A percentile compares a stretch with the other conserved stretches of the same genome.
Conservation (phyloP, 2,113 vertebrate genomes). For the Pagrus major region DNA sequence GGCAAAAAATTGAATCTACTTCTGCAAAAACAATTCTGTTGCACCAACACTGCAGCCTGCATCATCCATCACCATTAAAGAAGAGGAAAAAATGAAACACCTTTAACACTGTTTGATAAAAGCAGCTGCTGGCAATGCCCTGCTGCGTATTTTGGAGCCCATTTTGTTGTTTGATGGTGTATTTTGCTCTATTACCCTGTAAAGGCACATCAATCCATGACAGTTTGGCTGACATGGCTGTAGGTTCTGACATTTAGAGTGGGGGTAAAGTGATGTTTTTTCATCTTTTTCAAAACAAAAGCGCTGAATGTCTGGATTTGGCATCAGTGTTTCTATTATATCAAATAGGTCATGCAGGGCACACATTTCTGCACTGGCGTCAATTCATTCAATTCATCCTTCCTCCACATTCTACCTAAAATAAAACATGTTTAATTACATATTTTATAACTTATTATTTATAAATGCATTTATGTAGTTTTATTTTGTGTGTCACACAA, state of each 20-base stretch:
- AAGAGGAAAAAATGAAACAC: not conserved
- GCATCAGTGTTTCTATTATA: not conserved
- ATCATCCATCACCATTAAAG: slow-evolving; percentile 58
- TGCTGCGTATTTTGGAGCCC: not conserved
- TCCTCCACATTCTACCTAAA: no score
- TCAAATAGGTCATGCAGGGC: not conserved
- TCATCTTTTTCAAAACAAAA: slow-evolving; percentile 34
- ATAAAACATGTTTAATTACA: no score
- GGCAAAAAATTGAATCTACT: slow-evolving; percentile 22
- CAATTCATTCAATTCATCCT: not conserved
- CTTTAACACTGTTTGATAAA: slow-evolving; percentile 14
- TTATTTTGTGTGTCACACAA: no score
- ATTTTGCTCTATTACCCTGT: slow-evolving; percentile 6
- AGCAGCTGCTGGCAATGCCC: not conserved
- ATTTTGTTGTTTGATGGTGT: slow-evolving; percentile 16
- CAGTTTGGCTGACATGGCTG: slow-evolving; percentile 11
- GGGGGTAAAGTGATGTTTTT: slow-evolving; percentile 1
- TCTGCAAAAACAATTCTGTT: slow-evolving; percentile 16
- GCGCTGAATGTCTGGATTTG: not conserved
- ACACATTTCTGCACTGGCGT: not conserved
- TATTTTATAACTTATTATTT: no score
- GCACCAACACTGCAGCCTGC: not conserved
- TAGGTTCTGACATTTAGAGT: slow-evolving; percentile 32
- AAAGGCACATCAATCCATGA: not conserved
- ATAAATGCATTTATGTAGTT: no score